Base-by-base conservation (phyloP, 2,797 vertebrate genomes). In the Buphagus erythrorhynchus region DNA sequence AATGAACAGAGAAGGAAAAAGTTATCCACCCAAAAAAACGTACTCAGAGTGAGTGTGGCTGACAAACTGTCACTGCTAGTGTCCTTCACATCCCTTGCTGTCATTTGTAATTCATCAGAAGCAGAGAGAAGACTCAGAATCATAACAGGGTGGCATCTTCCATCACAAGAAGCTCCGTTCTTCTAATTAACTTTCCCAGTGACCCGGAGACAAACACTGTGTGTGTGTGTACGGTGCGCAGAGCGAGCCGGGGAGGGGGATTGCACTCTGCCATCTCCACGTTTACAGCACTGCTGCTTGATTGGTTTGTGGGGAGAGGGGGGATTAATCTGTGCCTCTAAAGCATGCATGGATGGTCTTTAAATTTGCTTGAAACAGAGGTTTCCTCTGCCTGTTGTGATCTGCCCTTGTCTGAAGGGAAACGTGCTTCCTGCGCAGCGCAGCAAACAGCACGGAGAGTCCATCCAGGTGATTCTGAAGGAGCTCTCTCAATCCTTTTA, bases 131-230 rank as follows among this genome's bases (percentile, higher is more conserved):
- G 93, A 96, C 86, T 97, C 95, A 96, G 90, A 96, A 95, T 98
- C 97, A 96, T 97, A 98, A 97, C 97, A 97, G 94, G 95, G 90
- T 95, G 86, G 96, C 94, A 87, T 97, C 95, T 97, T 97, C 97
- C 96, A 98, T 97, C 98, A 95, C 94, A 88, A 95, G 96, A 97
- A 98, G 97, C 95, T 72, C 94, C 83, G 8, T 95, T 97, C 96
- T 98, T 98, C 98, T 98, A 99, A 99, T 99, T 99, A 99, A 98
- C 99, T 99, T 98, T 98, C 97, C 95, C 98, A 98, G 95, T 99
- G 98, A 99, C 98, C 98, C 98, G 77, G 97, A 98, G 98, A 98
- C 93, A 96, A 99, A 98, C 98, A 97, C 95, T 98, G 94, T 98
- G 40, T 82, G 87, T 80, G 79, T 76, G 20, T 76, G 20, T 61